Base-by-base conservation (phyloP, 1,140 invertebrate species). In the Lamellibrachia luymesi region DNA sequence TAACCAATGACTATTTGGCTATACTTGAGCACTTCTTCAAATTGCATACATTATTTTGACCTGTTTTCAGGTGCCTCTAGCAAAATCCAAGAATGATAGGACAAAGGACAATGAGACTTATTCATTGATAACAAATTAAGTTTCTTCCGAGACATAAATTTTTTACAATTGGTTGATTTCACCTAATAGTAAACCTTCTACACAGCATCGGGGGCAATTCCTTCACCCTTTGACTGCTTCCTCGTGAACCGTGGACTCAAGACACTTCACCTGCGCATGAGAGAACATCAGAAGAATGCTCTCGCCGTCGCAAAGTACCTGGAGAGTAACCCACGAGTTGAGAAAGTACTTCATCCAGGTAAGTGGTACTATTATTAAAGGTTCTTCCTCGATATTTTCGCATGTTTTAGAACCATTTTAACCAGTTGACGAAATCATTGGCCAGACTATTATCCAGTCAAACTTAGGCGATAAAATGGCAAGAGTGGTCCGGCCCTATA, bases 161-260 rank as follows among this genome's bases (percentile, higher is more conserved):
- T 27, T 90, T 22, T 22, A 90, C 89, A 90, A 22, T 17, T 90
- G 17, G 27, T 90, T 90, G 17, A 90, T 17, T 49, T 0, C 99
- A 99, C 96, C 98, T 98, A 1, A 38, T 38, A 38, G 38, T 38
- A 38, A 38, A 38, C n/a, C 25, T 94, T 89, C 51, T n/a, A 90
- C 94, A 6, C 89, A 96, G 98, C 98, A 1, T 97, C 98, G 96
- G 99, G 99, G 90, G 97, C 98, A 92, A 98, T 99, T 4, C 99
- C 99, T 13, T 99, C 99, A 0, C 98, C 99, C 0, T 99, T 99
- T 96, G 99, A 99, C 96, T 99, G 99, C 95, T 98, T 97, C 95
- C 96, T 99, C 95, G 98, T 99, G 0, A 99, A 98, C 95, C 97
- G 99, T 91, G 98, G 99, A 95, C 96, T 99, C 90, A 99, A 99